Conservation (phyloP, 2,113 vertebrate genomes). For the cat (Felis catus) region DNA sequence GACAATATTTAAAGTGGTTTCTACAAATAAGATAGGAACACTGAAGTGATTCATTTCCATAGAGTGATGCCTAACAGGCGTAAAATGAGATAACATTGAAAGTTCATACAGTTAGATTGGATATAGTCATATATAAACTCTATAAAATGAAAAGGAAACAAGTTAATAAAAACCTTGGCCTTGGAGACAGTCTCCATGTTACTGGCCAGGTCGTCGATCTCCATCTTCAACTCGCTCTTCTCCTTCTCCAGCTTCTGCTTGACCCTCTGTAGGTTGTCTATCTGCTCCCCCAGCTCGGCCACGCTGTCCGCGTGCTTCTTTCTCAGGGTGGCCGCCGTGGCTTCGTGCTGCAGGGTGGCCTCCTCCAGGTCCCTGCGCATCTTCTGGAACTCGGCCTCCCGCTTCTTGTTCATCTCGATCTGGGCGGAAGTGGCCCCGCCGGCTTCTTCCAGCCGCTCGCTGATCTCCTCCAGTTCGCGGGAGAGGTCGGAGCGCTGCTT, state of each 20-base stretch:
- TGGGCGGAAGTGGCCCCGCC: slow-evolving; percentile 92
- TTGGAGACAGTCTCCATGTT: slow-evolving; percentile 92
- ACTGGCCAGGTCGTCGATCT: slow-evolving; percentile 90
- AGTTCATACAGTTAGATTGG: background rate
- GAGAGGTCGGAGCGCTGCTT: too few relatives aligned
- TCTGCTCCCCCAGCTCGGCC: background rate
- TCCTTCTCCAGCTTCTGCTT: background rate
- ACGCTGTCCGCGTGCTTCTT: background rate
- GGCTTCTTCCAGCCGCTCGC: slow-evolving; percentile 92
- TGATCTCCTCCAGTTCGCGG: slow-evolving; percentile 94
- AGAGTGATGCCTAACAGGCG: background rate
- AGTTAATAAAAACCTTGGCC: slow-evolving; percentile 83
- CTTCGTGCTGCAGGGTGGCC: slow-evolving; percentile 93
- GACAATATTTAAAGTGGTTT: slow-evolving; percentile 21
- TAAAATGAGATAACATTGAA: background rate
- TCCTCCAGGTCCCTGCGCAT: slow-evolving; percentile 92
- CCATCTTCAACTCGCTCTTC: slow-evolving; percentile 91
- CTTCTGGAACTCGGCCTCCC: slow-evolving; percentile 95
- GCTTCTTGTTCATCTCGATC: slow-evolving; percentile 95
- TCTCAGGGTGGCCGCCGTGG: slow-evolving; percentile 75
- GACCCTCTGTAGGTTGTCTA: background rate
- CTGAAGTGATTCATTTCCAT: background rate
- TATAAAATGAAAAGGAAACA: background rate
- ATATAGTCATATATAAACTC: background rate
- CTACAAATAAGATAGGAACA: background rate